Evolutionary conservation across 1,140 invertebrate species (phyloP).

Genomic region (Pteromalus puparum): DNA sequence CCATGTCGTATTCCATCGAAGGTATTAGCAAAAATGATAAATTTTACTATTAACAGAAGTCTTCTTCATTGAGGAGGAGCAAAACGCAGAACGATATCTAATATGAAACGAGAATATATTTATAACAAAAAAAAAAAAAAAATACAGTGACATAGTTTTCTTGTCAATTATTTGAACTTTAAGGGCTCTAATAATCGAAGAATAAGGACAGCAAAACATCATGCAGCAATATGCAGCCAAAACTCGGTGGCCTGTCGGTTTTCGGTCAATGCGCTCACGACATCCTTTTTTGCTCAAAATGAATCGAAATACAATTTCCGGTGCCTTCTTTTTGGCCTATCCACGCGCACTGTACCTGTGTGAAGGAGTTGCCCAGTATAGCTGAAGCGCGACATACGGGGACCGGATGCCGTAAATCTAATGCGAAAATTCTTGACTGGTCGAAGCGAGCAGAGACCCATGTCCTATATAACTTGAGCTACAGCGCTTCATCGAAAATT

Average conservation of each 20-base stretch:
- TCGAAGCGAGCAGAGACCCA: not conserved
- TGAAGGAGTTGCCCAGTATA: not conserved
- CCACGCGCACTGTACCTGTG: not conserved
- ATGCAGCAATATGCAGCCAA: not conserved
- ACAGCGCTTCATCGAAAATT: constrained; percentile 32
- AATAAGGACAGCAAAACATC: no score
- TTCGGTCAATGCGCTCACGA: constrained; percentile 31
- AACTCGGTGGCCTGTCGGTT: not conserved
- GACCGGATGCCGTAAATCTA: constrained; percentile 60
- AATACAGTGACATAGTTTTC: no score
- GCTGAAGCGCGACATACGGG: not conserved
- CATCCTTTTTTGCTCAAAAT: constrained; percentile 60
- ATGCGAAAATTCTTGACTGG: constrained; percentile 48
- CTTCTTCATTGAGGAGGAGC: no score
- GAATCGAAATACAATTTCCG: constrained; percentile 72
- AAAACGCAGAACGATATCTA: no score
- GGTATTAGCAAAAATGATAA: no score
- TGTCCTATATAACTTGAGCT: not conserved
- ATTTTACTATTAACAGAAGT: no score
- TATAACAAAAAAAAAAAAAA: no score
- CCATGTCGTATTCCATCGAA: no score
- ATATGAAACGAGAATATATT: no score
- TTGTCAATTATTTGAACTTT: no score
- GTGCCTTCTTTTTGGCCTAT: constrained; percentile 51
- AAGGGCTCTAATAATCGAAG: no score